Percentiles rank a stretch among this genome's conserved stretches.
Conservation (phyloP, 2,888 invertebrate species). For the Hedychridium roseum region DNA sequence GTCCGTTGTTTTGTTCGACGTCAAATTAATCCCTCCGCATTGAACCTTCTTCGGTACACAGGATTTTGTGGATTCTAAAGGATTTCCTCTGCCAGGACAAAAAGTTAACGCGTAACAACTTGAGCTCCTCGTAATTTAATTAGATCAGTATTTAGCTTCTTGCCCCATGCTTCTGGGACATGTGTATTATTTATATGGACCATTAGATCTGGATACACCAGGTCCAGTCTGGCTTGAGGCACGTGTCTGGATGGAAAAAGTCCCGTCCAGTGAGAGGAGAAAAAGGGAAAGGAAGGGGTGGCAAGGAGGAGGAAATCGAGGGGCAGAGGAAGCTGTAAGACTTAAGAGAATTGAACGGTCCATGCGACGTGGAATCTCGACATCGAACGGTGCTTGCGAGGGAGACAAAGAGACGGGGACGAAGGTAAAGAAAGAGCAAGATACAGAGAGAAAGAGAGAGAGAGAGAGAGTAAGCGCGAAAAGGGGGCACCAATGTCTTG, state of each 20-base stretch:
- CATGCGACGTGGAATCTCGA: neutral
- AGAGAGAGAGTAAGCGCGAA: conserved; percentile 29
- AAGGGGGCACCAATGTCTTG: conserved; percentile 62
- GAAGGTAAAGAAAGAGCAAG: conserved; percentile 1
- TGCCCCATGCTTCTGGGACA: too few relatives aligned
- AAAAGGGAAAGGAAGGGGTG: conserved; percentile 9
- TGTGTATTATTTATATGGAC: too few relatives aligned
- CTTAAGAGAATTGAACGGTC: neutral
- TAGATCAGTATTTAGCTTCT: too few relatives aligned
- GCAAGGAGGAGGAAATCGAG: neutral
- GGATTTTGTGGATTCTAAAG: too few relatives aligned
- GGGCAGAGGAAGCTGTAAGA: neutral
- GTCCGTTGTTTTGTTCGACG: too few relatives aligned
- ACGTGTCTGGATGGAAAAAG: neutral
- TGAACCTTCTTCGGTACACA: too few relatives aligned
- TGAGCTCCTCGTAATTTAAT: too few relatives aligned
- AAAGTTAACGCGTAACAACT: too few relatives aligned
- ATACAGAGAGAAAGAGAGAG: conserved; percentile 20
- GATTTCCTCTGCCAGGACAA: too few relatives aligned
- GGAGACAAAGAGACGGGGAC: neutral
- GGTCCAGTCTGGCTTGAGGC: conserved; percentile 12
- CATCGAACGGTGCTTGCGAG: conserved; percentile 4
- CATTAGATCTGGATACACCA: too few relatives aligned
- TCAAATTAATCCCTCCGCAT: too few relatives aligned
- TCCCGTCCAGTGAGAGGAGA: neutral